Percentiles rank a stretch among this genome's conserved stretches.
Conservation (phyloP, 1,140 invertebrate genomes). For the Brachionus rotundiformis region DNA sequence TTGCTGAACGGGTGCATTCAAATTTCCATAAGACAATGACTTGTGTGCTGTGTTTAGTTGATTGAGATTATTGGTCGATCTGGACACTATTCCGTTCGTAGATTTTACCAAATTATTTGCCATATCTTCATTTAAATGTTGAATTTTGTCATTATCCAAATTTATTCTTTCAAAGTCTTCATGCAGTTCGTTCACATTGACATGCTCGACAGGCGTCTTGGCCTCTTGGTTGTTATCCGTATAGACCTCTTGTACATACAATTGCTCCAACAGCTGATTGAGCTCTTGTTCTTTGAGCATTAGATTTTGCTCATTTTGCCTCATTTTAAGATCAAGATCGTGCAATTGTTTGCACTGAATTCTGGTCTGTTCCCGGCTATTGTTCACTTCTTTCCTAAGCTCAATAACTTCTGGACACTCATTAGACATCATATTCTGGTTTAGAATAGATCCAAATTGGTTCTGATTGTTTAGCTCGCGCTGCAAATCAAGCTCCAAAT, state of each 20-base stretch:
- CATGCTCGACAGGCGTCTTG: not conserved
- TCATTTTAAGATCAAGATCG: slow-evolving; percentile 49
- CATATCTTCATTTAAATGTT: not conserved
- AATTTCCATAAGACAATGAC: not conserved
- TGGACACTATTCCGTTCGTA: not conserved
- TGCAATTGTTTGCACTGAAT: slow-evolving; percentile 51
- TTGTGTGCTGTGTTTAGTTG: not conserved
- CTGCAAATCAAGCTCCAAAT: slow-evolving; percentile 31
- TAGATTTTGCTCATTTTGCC: slow-evolving; percentile 49
- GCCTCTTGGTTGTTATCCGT: not conserved
- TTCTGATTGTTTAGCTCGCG: slow-evolving; percentile 24
- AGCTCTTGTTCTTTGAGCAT: slow-evolving; percentile 49
- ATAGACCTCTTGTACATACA: slow-evolving; percentile 44
- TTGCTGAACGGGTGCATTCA: slow-evolving; percentile 24
- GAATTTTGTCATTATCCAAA: not conserved
- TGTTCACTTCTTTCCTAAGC: slow-evolving; percentile 17
- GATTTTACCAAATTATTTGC: not conserved
- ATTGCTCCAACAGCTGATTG: slow-evolving; percentile 25
- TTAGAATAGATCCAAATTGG: not conserved
- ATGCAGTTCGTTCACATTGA: not conserved
- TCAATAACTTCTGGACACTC: slow-evolving; percentile 2
- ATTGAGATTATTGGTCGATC: not conserved
- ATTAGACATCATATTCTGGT: not conserved
- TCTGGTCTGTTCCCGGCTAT: slow-evolving; percentile 37
- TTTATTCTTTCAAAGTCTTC: slow-evolving; percentile 22